Base-by-base conservation (phyloP, 2,113 vertebrate species). In the Ascaphus truei region DNA sequence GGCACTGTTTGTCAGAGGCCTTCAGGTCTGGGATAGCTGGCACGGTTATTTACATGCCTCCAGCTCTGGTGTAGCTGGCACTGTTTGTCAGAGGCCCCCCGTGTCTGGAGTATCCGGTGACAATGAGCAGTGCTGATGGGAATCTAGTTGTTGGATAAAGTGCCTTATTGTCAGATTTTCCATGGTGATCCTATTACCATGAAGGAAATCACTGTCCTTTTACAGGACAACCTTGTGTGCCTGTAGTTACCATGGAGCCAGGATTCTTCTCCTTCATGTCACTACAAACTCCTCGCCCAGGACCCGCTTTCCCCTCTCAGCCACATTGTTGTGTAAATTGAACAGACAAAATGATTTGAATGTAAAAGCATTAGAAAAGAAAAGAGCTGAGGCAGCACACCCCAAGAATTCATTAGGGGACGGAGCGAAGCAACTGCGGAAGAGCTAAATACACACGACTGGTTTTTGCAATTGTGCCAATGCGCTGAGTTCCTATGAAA, bases 311-410 rank as follows among this genome's bases (percentile, higher is more conserved):
- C 67, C 67, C 67, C 60, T 60, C 56, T 60, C 43, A 15, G 31
- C 30, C 1, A 33, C n/a, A 71, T 71, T 71, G 67, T 71, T 71
- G 57, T 71, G 67, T 18, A 71, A 61, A 71, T 61, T 61, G 16
- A 71, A 22, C 16, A 52, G 56, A 55, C 36, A 58, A 43, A 69
- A 33, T 52, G 23, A 61, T 71, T 60, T 61, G 37, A 71, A 71
- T 61, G 67, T 20, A 61, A 52, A 61, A 61, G 67, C 47, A 37
- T 68, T 41, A 50, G 55, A 68, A 50, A 68, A 68, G n/a, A n/a
- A n/a, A n/a, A n/a, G n/a, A n/a, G n/a, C n/a, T n/a, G n/a, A n/a
- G n/a, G n/a, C n/a, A n/a, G n/a, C n/a, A n/a, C n/a, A n/a, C n/a
- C n/a, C n/a, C n/a, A n/a, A n/a, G n/a, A n/a, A n/a, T n/a, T n/a